Conservation (phyloP, 2,113 vertebrate species). For the Vireo altiloquus region DNA sequence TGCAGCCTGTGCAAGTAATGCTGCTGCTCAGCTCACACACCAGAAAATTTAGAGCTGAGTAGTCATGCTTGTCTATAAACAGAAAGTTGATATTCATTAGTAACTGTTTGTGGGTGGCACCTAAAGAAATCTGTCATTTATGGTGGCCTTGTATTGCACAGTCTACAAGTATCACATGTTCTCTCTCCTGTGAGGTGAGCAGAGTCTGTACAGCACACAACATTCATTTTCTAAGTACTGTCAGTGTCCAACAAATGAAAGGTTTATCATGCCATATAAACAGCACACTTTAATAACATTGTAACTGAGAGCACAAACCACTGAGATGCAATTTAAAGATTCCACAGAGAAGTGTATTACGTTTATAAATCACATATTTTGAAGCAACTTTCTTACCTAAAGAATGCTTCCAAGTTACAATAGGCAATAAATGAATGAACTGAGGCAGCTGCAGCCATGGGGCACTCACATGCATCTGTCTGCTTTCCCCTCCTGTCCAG, state of each 20-base stretch:
- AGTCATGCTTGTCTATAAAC: background rate
- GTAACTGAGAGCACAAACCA: background rate
- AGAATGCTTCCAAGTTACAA: slow-evolving; percentile 61
- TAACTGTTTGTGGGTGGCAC: background rate
- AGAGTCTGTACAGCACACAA: background rate
- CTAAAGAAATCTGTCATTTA: background rate
- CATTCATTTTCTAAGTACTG: background rate
- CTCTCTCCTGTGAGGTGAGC: background rate
- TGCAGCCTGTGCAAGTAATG: background rate
- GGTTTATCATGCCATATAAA: background rate
- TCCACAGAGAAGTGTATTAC: background rate
- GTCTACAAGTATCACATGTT: background rate
- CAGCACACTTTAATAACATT: background rate
- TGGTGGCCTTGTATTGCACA: background rate
- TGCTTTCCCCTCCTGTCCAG: slow-evolving; percentile 60
- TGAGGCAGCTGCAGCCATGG: slow-evolving; percentile 69
- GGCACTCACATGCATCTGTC: slow-evolving; percentile 69
- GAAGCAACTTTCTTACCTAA: slow-evolving; percentile 62
- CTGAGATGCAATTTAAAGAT: background rate
- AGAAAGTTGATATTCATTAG: background rate
- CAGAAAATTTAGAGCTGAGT: background rate
- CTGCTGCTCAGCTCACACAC: background rate
- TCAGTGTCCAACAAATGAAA: background rate
- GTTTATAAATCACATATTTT: background rate
- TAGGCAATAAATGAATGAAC: slow-evolving; percentile 45